Evolutionary conservation across 2,888 invertebrate species (phyloP), one percentile per base, ranked within the genome.

Genomic region (Frankliniella fusca): DNA sequence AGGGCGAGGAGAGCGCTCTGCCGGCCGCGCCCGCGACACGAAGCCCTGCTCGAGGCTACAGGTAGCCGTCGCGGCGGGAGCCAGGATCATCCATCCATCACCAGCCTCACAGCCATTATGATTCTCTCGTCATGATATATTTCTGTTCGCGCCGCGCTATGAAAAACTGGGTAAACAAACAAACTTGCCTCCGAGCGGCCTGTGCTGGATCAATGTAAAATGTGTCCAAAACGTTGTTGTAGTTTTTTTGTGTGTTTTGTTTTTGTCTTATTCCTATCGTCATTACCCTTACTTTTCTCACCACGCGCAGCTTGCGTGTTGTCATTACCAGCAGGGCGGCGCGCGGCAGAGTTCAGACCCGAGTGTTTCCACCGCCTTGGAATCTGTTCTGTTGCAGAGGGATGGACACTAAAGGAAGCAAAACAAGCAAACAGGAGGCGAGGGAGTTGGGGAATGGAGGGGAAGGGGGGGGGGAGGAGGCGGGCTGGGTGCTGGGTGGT

Each of bases 41-140:
- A n/a, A n/a, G n/a, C n/a, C 7, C 54, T 54, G 54, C 3, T 10
- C 7, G 7, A 18, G 7, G 54, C 15, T 54, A 12, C 54, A 18
- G 54, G 54, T 54, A 11, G 70, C 70, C 0, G 70, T 23, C 54
- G 10, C 54, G 54, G 54, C 10, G 54, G 54, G n/a, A n/a, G 15
- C 54, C 54, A 54, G 70, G 70, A 70, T 70, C 23, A 70, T 70
- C 23, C 65, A 65, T n/a, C n/a, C 70, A 70, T 70, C 70, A n/a
- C n/a, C 18, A 23, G 12, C 70, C 70, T 12, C 70, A 8, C 23
- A 23, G 70, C 70, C 70, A 76, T 76, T 76, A 27, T 23, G 70
- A 23, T 23, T 76, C 61, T 61, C 20, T n/a, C 61, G 70, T 27
- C 70, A 27, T 76, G 70, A 76, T 27, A 76, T 76, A 76, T 76